These are phyloP conservation scores for Bubo scandiacus DNA, from an alignment of 2,113 vertebrate genomes.

Conservation along the genomic window DNA sequence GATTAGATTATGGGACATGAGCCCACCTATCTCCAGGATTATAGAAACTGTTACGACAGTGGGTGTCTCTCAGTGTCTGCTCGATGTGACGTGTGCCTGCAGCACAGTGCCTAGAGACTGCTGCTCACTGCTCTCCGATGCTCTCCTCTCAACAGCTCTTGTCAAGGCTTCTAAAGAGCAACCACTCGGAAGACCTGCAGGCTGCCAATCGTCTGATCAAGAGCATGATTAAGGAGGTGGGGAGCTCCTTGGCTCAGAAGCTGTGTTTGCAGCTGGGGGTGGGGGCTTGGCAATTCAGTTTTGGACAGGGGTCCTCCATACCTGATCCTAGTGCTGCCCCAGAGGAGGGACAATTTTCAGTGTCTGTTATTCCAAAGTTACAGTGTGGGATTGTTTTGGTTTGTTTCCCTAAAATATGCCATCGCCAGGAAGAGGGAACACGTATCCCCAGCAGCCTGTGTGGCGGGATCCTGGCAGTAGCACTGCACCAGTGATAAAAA, in stretches of 20 bases:
- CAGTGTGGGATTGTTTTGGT: neutral
- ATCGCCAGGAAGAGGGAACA: neutral
- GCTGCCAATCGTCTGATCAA: conserved; percentile 91
- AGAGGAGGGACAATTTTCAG: neutral
- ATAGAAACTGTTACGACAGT: accelerated
- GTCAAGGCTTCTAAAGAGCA: conserved; percentile 83
- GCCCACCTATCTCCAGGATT: neutral
- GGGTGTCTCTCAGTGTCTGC: neutral
- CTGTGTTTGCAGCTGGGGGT: neutral
- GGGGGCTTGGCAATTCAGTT: neutral
- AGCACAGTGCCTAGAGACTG: neutral
- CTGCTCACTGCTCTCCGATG: neutral
- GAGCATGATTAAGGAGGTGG: conserved; percentile 83
- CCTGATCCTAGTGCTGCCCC: neutral
- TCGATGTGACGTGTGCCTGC: neutral
- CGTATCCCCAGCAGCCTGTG: neutral
- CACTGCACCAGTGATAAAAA: neutral
- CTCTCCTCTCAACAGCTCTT: conserved; percentile 74
- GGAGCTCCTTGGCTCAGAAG: neutral
- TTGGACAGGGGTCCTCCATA: neutral
- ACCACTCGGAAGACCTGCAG: conserved; percentile 84
- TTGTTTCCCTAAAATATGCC: neutral
- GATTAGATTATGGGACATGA: neutral
- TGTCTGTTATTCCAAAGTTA: neutral
- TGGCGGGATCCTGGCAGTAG: neutral